Evolutionary conservation across 2,797 vertebrate species (phyloP), one percentile per base, ranked within the genome.

Genomic region (Lutjanus campechanus): DNA sequence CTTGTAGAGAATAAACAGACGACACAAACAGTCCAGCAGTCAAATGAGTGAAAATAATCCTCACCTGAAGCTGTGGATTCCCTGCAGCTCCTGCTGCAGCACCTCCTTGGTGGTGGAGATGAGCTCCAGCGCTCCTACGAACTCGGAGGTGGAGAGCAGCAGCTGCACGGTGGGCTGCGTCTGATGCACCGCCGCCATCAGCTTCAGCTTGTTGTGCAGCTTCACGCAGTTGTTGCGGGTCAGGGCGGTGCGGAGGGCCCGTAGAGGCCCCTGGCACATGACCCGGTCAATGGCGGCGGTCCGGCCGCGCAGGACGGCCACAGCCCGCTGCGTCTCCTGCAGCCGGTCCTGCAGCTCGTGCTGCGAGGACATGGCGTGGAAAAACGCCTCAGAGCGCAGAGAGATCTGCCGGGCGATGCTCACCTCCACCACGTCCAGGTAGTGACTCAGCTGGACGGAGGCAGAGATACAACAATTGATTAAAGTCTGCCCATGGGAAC

Each of bases 371-470:
- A 99, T 98, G 92, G 98, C 98, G 82, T 99, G 98, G 88, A 99
- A 99, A 92, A 99, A 99, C 1, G 98, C 98, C 86, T 99, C 98
- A 1, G 98, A 99, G 92, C 98, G 98, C 74, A 98, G 95, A 1
- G 98, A 99, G 94, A 99, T 99, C 95, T 99, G 98, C 62, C 97
- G 97, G 56, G 98, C 98, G 72, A 99, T 99, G 95, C 98, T 99
- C 87, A 99, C 98, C 96, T 99, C 98, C 93, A 99, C 97, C 73
- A 99, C 97, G 62, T 99, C 98, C 94, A 99, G 96, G 91, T 99
- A 99, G 95, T 99, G 98, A 91, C 97, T 99, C 93, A 99, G 93
- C 98, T 99, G 86, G 0, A 74, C 16, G 65, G 56, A 54, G 3
- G 69, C 40, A 43, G 3, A 56, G 1, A 49, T 0, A 13, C 1